Conservation (phyloP, 2,113 vertebrate genomes). For the Caranx ignobilis region DNA sequence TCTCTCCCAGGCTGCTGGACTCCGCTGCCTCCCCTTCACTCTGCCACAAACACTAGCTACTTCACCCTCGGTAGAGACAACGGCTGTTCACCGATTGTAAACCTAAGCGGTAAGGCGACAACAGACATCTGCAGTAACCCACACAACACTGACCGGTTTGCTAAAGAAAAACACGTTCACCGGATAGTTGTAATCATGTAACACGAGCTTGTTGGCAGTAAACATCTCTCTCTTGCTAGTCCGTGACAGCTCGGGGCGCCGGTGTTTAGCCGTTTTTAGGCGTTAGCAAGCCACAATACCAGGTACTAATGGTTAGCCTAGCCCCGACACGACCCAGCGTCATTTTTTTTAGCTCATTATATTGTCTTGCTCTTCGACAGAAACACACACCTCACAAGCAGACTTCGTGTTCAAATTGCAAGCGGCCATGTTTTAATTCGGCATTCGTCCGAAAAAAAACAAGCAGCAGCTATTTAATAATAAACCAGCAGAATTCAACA, state of each 20-base stretch:
- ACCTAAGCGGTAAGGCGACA: slow-evolving; percentile 71
- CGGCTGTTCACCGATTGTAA: slow-evolving; percentile 59
- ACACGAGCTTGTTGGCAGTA: slow-evolving; percentile 43
- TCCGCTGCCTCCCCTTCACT: slow-evolving; percentile 36
- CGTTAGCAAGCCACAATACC: slow-evolving; percentile 54
- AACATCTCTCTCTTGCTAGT: slow-evolving; percentile 34
- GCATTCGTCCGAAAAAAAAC: background rate
- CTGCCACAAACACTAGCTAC: slow-evolving; percentile 49
- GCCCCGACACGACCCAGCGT: slow-evolving; percentile 37
- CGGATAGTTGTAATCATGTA: slow-evolving; percentile 5
- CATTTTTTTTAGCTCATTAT: background rate
- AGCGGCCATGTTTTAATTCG: background rate
- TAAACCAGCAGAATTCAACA: slow-evolving; percentile 21
- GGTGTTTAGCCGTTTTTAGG: slow-evolving; percentile 57
- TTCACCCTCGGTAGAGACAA: slow-evolving; percentile 50
- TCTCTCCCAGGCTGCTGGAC: slow-evolving; percentile 20
- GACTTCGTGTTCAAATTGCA: background rate
- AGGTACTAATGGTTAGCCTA: slow-evolving; percentile 72
- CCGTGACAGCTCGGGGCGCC: slow-evolving; percentile 64
- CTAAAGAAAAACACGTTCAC: background rate
- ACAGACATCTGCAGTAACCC: slow-evolving; percentile 16
- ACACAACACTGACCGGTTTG: background rate
- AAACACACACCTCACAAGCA: slow-evolving; percentile 3
- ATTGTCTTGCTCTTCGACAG: background rate
- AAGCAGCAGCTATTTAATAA: background rate